Base-by-base conservation (phyloP, 2,888 invertebrate genomes). In the Drosophila mimica region DNA sequence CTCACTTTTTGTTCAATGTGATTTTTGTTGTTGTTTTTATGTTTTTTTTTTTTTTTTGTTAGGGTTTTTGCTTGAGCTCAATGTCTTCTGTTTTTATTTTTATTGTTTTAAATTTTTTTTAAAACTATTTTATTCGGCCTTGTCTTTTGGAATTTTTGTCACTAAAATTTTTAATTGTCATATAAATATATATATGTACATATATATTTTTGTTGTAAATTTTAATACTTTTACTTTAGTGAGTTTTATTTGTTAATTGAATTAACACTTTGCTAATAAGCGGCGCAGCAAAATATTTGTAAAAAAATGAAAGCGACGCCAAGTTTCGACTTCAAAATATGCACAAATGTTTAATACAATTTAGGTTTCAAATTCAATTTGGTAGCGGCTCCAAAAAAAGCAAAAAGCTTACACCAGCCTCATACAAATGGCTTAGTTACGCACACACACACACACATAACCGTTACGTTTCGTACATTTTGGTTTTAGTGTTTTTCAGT, bases 1-100 rank as follows among this genome's bases (percentile, higher is more conserved):
- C 91, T 91, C 91, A 91, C 91, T 91, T 91, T 46, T 91, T 89
- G 83, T 83, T 88, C 82, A 89, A 87, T 82, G 78, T 73, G 76
- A 71, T 54, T 76, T 75, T 62, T 64, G 61, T 72, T 62, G 56
- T 65, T 67, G 64, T 71, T 67, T 70, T 67, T 57, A 66, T n/a
- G n/a, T 56, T 73, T 71, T 48, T 78, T 64, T 53, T 67, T 56
- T 70, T 58, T 57, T 61, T 71, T 70, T 60, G 25, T 75, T 74
- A 76, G 72, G 76, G 82, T 71, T 83, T 85, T 83, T 76, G 79
- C 66, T 43, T 53, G 68, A 60, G 78, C 81, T 68, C 51, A 51
- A 57, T 63, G 64, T 57, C n/a, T 36, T 56, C 38, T 69, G 56
- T 64, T 60, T 58, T 7, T 34, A 17, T 60, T 40, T 60, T 49